Conservation (phyloP, 2,113 vertebrate genomes). For the Urocitellus parryii region DNA sequence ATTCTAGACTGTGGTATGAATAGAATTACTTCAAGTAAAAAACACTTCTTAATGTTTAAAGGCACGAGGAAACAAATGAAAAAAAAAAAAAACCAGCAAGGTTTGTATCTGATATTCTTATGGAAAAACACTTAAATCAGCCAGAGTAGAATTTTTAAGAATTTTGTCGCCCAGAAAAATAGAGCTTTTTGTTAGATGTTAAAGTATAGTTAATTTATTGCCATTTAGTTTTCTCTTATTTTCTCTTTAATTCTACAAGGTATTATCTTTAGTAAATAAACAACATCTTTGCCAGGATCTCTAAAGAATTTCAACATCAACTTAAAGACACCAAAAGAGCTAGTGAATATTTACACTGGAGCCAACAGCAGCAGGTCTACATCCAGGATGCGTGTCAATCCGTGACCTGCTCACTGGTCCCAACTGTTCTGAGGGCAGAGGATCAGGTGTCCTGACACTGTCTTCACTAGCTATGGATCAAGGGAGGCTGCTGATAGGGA, state of each 20-base stretch:
- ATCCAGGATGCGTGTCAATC: neutral
- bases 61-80: too few species aligned
- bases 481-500: too few species aligned
- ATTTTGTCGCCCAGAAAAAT: neutral
- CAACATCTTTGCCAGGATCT: neutral
- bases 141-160: too few species aligned
- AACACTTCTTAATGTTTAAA: too few species aligned
- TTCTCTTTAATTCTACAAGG: neutral
- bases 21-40: too few species aligned
- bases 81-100: too few species aligned
- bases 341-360: too few species aligned
- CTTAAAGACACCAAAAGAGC: neutral
- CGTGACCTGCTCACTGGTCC: neutral
- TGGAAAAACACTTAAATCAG: too few species aligned
- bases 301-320: too few species aligned
- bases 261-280: neutral
- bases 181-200: neutral
- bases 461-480: neutral
- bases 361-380: neutral
- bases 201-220: neutral
- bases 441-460: neutral
- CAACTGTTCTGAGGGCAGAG: neutral
- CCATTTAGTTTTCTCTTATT: neutral
- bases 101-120: too few species aligned
- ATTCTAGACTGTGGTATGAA: too few species aligned